Evolutionary conservation across 2,888 invertebrate species (phyloP).

Genomic region (Synanthedon formicaeformis): DNA sequence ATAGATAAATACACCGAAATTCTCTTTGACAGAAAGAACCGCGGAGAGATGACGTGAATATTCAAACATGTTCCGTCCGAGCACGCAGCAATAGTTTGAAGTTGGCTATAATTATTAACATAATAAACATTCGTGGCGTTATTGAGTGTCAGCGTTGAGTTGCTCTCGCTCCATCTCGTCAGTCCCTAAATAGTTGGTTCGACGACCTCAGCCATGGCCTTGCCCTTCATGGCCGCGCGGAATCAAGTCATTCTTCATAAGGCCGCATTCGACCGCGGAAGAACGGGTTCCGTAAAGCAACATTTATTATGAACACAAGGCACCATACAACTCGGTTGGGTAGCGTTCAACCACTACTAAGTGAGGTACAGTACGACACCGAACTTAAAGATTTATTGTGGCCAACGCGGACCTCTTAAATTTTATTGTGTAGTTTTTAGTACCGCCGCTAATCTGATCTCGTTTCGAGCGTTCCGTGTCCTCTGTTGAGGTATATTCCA

Average conservation of each 20-base stretch:
- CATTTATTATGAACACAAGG: slow-evolving; percentile 12
- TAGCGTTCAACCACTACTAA: not conserved
- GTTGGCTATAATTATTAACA: not conserved
- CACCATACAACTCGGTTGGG: slow-evolving; percentile 10
- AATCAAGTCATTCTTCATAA: slow-evolving; percentile 30
- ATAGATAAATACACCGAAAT: no score
- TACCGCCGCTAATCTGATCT: slow-evolving; percentile 16
- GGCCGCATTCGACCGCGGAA: slow-evolving; percentile 8
- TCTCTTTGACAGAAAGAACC: no score
- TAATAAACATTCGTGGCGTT: slow-evolving; percentile 2
- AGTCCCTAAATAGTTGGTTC: slow-evolving; percentile 47
- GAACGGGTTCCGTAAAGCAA: slow-evolving; percentile 6
- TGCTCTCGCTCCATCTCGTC: slow-evolving; percentile 7
- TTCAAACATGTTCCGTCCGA: no score
- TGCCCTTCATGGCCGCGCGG: slow-evolving; percentile 46
- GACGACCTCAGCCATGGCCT: slow-evolving; percentile 43
- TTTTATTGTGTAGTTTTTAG: slow-evolving; percentile 2
- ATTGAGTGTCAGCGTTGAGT: not conserved
- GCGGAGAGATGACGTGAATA: no score
- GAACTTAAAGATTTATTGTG: slow-evolving; percentile 4
- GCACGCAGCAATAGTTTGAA: not conserved
- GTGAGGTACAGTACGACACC: not conserved
- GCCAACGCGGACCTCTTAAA: not conserved
- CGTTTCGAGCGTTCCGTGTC: slow-evolving; percentile 13
- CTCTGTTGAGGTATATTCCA: slow-evolving; percentile 14